phyloP scores from a whole-genome alignment of 1,140 invertebrate genomes.

The Euschistus heros region DNA sequence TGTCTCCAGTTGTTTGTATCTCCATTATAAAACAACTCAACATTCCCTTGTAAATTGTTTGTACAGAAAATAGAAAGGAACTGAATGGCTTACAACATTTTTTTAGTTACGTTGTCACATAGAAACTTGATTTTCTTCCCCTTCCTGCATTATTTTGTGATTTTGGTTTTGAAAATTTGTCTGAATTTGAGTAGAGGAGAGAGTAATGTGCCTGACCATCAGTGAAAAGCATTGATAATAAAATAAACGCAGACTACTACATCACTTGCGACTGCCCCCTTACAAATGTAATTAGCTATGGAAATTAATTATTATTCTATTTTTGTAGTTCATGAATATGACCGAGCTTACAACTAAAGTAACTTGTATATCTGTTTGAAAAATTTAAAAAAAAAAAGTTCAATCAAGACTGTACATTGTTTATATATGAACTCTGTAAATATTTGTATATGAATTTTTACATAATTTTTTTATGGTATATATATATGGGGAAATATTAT shows the following conservation, averaged over 20 bases:
- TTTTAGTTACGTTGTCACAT: no score
- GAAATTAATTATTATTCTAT: slow-evolving; percentile 20
- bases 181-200: no score
- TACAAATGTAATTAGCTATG: slow-evolving; percentile 8
- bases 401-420: slow-evolving; percentile 26
- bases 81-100: no score
- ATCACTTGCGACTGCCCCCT: no score
- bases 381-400: slow-evolving; percentile 14
- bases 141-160: no score
- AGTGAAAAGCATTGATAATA: no score
- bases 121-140: no score
- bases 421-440: slow-evolving; percentile 22
- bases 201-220: no score
- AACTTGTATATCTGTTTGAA: slow-evolving; percentile 22
- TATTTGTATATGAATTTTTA: slow-evolving; percentile 28
- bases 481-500: slow-evolving; percentile 20
- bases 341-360: slow-evolving; percentile 24
- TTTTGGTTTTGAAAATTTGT: no score
- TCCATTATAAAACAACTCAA: background rate
- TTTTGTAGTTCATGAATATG: slow-evolving; percentile 23
- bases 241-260: no score
- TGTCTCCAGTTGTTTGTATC: slow-evolving; percentile 1
- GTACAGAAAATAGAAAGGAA: background rate
- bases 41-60: slow-evolving; percentile 11
- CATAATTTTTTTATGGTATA: slow-evolving; percentile 26